Conservation (phyloP, 1,140 invertebrate species). For the Zophobas atratus region DNA sequence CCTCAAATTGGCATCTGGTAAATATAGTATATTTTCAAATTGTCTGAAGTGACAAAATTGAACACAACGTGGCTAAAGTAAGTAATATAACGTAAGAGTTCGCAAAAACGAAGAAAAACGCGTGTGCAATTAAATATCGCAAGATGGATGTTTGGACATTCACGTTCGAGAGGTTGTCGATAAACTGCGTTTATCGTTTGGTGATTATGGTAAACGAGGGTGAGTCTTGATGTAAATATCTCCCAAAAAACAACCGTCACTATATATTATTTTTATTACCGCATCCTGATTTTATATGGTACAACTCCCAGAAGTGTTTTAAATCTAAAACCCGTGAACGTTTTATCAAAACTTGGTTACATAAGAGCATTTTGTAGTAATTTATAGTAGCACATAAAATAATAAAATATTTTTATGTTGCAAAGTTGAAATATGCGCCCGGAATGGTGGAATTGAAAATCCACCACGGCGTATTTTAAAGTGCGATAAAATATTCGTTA, state of each 20-base stretch:
- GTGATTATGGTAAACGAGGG: constrained; percentile 37
- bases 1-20: too few relatives aligned
- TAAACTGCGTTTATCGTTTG: constrained; percentile 18
- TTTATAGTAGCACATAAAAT: constrained; percentile 62
- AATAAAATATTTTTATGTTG: constrained; percentile 63
- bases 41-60: too few relatives aligned
- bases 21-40: too few relatives aligned
- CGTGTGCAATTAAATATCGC: too few relatives aligned
- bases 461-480: constrained; percentile 16
- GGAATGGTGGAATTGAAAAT: constrained; percentile 55
- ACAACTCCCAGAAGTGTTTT: constrained; percentile 59
- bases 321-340: constrained; percentile 58
- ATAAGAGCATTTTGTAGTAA: constrained; percentile 58
- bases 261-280: constrained; percentile 57
- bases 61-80: too few relatives aligned
- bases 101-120: too few relatives aligned
- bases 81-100: too few relatives aligned
- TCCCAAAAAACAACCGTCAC: constrained; percentile 54
- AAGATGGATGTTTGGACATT: neutral
- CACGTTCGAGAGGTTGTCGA: neutral
- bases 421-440: constrained; percentile 59
- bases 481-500: constrained; percentile 24
- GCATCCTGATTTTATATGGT: constrained; percentile 52
- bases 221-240: constrained; percentile 31
- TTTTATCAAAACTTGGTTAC: constrained; percentile 63